Conservation (phyloP, 2,113 vertebrate genomes). For the Phrynocephalus versicolor region DNA sequence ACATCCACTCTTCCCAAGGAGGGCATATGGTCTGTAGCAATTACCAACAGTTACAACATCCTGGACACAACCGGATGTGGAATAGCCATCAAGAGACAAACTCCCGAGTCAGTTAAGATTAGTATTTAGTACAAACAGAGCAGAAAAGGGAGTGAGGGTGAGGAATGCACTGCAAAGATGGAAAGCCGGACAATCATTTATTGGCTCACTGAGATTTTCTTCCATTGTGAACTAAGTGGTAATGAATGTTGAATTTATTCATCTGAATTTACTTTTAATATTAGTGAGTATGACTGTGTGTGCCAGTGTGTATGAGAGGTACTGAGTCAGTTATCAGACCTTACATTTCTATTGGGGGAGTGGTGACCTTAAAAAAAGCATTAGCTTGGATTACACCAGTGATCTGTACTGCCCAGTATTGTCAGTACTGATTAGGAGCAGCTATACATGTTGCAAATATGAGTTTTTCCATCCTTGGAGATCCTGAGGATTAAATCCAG, state of each 20-base stretch:
- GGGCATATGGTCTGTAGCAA: conserved; percentile 25
- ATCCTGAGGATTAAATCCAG: too few species aligned
- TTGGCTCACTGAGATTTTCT: background rate
- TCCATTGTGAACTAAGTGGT: background rate
- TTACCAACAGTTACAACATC: conserved; percentile 15
- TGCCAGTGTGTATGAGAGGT: too few species aligned
- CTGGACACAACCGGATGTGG: background rate
- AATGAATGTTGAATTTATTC: background rate
- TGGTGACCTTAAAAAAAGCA: too few species aligned
- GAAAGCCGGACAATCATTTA: background rate
- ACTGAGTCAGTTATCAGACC: too few species aligned
- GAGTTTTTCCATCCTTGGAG: too few species aligned
- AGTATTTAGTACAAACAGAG: background rate
- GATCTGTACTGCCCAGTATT: too few species aligned
- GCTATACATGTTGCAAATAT: too few species aligned
- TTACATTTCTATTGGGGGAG: too few species aligned
- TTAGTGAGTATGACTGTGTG: too few species aligned
- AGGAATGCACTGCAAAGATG: background rate
- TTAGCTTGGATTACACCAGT: too few species aligned
- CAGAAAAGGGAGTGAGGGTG: background rate
- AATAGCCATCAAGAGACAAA: background rate
- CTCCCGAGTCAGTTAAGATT: background rate
- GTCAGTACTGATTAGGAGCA: too few species aligned
- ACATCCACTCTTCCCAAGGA: background rate
- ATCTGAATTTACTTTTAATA: too few species aligned